phyloP scores from a whole-genome alignment of 2,113 vertebrate species.

The Pyxicephalus adspersus region DNA sequence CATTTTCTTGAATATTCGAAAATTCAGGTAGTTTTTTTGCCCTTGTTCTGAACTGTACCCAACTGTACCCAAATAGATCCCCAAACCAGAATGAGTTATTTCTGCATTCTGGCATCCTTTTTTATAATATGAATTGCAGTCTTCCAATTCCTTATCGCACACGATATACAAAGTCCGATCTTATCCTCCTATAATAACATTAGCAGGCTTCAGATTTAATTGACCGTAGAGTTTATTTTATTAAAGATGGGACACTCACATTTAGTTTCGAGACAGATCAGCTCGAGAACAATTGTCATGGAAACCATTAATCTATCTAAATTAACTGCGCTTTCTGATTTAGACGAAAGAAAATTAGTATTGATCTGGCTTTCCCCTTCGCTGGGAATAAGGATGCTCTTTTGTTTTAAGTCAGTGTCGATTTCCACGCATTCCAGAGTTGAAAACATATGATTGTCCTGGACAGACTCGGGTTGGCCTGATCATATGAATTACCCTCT shows the following conservation, averaged over 20 bases:
- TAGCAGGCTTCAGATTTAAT: slow-evolving; percentile 41
- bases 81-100: no score
- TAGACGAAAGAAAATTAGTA: slow-evolving; percentile 62
- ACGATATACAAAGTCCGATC: neutral
- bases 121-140: neutral
- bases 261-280: slow-evolving; percentile 46
- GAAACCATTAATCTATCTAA: slow-evolving; percentile 65
- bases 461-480: neutral
- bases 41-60: no score
- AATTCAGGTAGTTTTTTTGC: no score
- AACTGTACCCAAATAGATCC: no score
- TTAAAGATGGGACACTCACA: slow-evolving; percentile 21
- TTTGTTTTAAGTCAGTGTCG: slow-evolving; percentile 56
- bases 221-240: slow-evolving; percentile 50
- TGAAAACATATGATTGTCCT: neutral
- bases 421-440: slow-evolving; percentile 20
- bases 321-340: slow-evolving; percentile 62
- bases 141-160: neutral
- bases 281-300: slow-evolving; percentile 58
- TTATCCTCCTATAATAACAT: slow-evolving; percentile 40
- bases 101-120: no score
- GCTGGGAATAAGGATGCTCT: slow-evolving; percentile 52
- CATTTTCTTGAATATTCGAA: no score
- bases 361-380: slow-evolving; percentile 59
- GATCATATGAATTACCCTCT: neutral